Percentiles rank a stretch among this genome's conserved stretches.
Conservation (phyloP, 2,888 invertebrate genomes). For the Campoplex nolae region DNA sequence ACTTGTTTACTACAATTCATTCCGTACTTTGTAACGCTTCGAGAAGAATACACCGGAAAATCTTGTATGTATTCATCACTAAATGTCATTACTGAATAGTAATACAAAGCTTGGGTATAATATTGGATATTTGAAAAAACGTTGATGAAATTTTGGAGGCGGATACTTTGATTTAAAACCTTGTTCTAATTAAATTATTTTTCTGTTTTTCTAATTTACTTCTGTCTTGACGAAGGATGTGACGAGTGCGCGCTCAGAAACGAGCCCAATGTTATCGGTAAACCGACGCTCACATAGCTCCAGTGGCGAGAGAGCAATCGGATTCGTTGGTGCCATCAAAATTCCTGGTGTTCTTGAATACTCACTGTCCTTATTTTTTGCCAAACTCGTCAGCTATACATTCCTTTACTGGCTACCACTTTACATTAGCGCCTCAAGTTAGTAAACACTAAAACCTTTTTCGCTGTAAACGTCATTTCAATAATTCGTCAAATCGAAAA, state of each 20-base stretch:
- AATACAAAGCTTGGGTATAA: conserved; percentile 7
- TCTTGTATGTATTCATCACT: conserved; percentile 29
- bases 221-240: conserved; percentile 73
- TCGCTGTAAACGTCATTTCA: neutral
- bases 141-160: neutral
- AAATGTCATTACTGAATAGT: conserved; percentile 19
- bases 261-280: conserved; percentile 82
- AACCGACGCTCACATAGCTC: conserved; percentile 72
- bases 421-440: conserved; percentile 94
- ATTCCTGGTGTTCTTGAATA: conserved; percentile 98
- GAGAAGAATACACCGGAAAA: conserved; percentile 11
- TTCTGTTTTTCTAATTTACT: conserved; percentile 7
- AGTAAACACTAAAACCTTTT: conserved; percentile 83
- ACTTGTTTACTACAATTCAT: neutral
- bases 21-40: conserved; percentile 2
- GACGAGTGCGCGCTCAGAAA: conserved; percentile 78
- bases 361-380: conserved; percentile 96
- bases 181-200: conserved; percentile 45
- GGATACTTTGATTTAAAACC: conserved; percentile 42
- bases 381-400: conserved; percentile 98
- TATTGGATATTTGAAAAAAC: neutral
- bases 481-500: neutral
- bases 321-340: conserved; percentile 90
- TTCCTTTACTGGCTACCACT: conserved; percentile 98
- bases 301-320: conserved; percentile 87